phyloP scores from a whole-genome alignment of 2,888 invertebrate genomes.

The Cylindroiulus punctatus region DNA sequence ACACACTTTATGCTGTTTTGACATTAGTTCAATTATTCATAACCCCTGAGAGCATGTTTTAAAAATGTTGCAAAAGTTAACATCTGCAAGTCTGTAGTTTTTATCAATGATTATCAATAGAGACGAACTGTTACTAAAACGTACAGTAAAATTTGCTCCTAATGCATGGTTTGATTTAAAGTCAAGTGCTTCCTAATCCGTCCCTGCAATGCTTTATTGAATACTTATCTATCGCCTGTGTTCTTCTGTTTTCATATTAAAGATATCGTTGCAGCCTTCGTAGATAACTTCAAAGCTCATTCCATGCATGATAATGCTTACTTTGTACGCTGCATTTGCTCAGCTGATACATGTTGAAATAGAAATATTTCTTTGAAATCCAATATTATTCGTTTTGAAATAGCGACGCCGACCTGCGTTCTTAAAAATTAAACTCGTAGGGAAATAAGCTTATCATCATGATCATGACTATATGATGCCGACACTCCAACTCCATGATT shows the following conservation, averaged over 20 bases:
- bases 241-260: conserved; percentile 4
- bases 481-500: neutral
- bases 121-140: too few relatives aligned
- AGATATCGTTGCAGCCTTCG: neutral
- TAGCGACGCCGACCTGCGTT: neutral
- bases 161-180: neutral
- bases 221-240: neutral
- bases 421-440: neutral
- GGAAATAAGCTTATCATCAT: conserved; percentile 6
- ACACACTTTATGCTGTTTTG: too few relatives aligned
- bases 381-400: neutral
- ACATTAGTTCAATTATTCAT: too few relatives aligned
- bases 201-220: neutral
- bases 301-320: conserved; percentile 43
- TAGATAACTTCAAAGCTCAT: neutral
- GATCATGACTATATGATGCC: neutral
- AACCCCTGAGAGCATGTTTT: too few relatives aligned
- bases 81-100: too few relatives aligned
- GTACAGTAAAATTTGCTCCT: too few relatives aligned
- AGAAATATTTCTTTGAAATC: conserved; percentile 25
- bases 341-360: neutral
- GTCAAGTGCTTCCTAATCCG: neutral
- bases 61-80: too few relatives aligned
- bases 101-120: too few relatives aligned
- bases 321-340: conserved; percentile 37